These are phyloP conservation scores for Lontra canadensis DNA, from an alignment of 2,113 vertebrate genomes.

Conservation along the genomic window DNA sequence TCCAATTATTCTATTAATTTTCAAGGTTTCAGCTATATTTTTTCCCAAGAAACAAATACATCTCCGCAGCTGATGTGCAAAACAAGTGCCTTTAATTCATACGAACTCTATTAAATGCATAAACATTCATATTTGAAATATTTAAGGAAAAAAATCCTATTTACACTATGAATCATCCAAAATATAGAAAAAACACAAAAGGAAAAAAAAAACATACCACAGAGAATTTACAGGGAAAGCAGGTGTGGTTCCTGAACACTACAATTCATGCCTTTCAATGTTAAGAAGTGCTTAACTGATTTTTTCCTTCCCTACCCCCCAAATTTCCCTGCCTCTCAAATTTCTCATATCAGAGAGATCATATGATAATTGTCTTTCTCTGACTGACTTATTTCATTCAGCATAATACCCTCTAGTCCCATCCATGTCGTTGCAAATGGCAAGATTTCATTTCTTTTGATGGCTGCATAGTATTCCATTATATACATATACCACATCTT, in stretches of 20 bases:
- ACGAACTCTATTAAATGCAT: neutral
- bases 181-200: neutral
- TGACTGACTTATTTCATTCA: too few relatives aligned
- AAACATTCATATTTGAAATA: neutral
- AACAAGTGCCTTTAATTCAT: neutral
- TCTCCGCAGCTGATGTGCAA: neutral
- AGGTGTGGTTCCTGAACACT: neutral
- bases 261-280: neutral
- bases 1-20: neutral
- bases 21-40: neutral
- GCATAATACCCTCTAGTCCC: too few relatives aligned
- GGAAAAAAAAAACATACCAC: neutral
- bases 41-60: neutral
- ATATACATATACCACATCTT: too few relatives aligned
- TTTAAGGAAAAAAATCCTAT: neutral
- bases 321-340: too few relatives aligned
- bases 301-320: too few relatives aligned
- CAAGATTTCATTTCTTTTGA: too few relatives aligned
- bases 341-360: too few relatives aligned
- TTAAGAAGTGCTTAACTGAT: neutral
- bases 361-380: too few relatives aligned
- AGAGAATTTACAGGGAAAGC: neutral
- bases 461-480: too few relatives aligned
- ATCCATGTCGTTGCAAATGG: too few relatives aligned
- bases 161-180: neutral